phyloP scores from a whole-genome alignment of 2,888 invertebrate species.

The Atherix ibis region DNA sequence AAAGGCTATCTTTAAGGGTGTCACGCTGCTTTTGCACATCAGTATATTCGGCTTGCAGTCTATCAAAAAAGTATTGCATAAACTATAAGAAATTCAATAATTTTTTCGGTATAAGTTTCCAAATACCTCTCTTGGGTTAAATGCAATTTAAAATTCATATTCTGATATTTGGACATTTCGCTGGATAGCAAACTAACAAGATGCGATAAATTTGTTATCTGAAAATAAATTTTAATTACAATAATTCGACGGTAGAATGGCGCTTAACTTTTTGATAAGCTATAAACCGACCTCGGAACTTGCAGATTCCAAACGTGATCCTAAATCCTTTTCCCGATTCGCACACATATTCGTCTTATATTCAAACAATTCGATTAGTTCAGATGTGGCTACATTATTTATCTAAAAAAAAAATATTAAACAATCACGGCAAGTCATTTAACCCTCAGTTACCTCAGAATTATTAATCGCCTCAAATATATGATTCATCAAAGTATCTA shows the following conservation, averaged over 20 bases:
- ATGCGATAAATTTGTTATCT: constrained; percentile 24
- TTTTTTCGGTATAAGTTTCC: not conserved
- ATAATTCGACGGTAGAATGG: too few relatives aligned
- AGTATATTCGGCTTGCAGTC: constrained; percentile 24
- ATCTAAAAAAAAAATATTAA: constrained; percentile 13
- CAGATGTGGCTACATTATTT: constrained; percentile 25
- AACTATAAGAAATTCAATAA: not conserved
- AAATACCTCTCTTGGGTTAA: constrained; percentile 25
- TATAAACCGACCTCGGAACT: constrained; percentile 17
- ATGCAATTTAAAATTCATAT: constrained; percentile 27
- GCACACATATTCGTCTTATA: constrained; percentile 27
- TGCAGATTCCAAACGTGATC: constrained; percentile 24
- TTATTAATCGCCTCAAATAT: constrained; percentile 7
- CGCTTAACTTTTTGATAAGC: not conserved
- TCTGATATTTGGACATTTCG: constrained; percentile 24
- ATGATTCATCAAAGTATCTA: constrained; percentile 19
- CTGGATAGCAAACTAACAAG: constrained; percentile 24
- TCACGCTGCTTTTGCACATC: constrained; percentile 25
- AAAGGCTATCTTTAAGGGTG: constrained; percentile 15
- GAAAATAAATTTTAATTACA: too few relatives aligned
- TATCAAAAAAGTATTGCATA: constrained; percentile 10
- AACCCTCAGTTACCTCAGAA: constrained; percentile 6
- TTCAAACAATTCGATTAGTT: constrained; percentile 28
- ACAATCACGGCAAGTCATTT: too few relatives aligned
- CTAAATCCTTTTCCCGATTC: constrained; percentile 18